Conservation (phyloP, 64 coral and sea anemone genomes). For the Actinia tenebrosa region DNA sequence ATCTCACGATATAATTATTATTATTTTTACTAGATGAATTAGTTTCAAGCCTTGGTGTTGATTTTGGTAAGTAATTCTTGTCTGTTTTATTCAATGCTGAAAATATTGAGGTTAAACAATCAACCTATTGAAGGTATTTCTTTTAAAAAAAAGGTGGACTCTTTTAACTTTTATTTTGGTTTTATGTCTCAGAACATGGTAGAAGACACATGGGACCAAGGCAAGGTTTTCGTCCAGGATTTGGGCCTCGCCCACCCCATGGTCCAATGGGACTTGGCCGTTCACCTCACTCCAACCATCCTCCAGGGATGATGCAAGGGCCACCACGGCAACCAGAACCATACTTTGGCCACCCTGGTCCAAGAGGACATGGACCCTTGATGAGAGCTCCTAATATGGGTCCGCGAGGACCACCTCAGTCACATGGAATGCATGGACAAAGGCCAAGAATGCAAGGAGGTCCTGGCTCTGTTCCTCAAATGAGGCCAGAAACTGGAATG, state of each 20-base stretch:
- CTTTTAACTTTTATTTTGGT: background rate
- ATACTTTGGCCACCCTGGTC: slow-evolving; percentile 1
- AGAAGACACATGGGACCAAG: slow-evolving; percentile 24
- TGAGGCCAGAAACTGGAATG: background rate
- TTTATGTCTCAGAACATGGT: slow-evolving; percentile 10
- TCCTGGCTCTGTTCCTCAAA: background rate
- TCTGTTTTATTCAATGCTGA: too few species aligned
- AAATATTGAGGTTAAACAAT: too few species aligned
- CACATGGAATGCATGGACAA: slow-evolving; percentile 22
- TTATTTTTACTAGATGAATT: slow-evolving; percentile 36
- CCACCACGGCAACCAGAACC: slow-evolving; percentile 11
- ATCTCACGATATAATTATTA: background rate
- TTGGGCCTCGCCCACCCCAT: slow-evolving; percentile 19
- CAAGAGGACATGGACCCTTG: slow-evolving; percentile 26
- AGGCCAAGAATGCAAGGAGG: slow-evolving; percentile 15
- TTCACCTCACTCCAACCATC: background rate
- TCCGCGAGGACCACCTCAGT: background rate
- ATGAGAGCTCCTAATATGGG: slow-evolving; percentile 5
- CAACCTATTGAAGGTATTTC: too few species aligned
- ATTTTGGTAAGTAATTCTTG: slow-evolving; percentile 51
- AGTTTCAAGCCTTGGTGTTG: slow-evolving; percentile 54
- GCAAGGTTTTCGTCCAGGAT: slow-evolving; percentile 15
- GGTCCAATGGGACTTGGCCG: slow-evolving; percentile 6
- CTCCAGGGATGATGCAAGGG: slow-evolving; percentile 18
- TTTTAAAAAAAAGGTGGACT: too few species aligned